Evolutionary conservation across 2,113 vertebrate genomes (phyloP).

Genomic region (Gulo gulo): DNA sequence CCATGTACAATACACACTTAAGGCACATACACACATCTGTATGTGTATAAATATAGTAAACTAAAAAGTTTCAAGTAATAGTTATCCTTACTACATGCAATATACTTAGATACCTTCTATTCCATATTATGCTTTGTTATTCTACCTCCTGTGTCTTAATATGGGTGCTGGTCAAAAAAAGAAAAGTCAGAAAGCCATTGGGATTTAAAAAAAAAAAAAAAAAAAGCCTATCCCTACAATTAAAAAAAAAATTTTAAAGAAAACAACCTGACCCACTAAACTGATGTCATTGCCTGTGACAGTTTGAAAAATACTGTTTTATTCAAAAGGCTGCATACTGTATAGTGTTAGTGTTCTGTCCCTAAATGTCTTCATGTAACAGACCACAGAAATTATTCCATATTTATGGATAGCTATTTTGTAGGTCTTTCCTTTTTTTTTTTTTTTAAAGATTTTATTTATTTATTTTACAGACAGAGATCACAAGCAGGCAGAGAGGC

Average conservation of each 20-base stretch:
- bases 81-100: background rate
- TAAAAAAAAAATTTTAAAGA: background rate
- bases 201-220: background rate
- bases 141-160: background rate
- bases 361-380: background rate
- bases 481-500: no score
- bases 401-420: background rate
- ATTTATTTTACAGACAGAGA: no score
- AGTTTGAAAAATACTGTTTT: background rate
- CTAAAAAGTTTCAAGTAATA: background rate
- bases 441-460: no score
- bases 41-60: background rate
- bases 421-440: background rate
- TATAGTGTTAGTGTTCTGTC: background rate
- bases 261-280: background rate
- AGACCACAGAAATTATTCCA: background rate
- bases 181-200: background rate
- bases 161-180: background rate
- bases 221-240: background rate
- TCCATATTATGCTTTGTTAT: background rate
- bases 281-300: background rate
- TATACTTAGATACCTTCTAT: background rate
- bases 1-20: background rate
- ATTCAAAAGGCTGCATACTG: background rate
- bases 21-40: fast-evolving